These are phyloP conservation scores for Betta splendens DNA, from an alignment of 2,797 vertebrate species.

Conservation along the genomic window DNA sequence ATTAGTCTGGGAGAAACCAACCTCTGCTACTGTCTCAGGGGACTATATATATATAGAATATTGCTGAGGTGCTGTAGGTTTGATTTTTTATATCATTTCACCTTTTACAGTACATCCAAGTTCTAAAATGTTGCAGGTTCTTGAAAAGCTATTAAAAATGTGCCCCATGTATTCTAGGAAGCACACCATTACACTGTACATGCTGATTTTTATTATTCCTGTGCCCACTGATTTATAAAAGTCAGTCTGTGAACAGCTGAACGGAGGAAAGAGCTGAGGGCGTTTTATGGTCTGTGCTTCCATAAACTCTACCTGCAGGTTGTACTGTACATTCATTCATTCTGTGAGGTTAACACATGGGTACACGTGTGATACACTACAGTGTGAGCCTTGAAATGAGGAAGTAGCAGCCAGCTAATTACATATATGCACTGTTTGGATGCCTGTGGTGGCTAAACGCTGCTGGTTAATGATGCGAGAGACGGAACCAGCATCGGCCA, in stretches of 20 bases:
- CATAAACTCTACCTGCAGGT: conserved; percentile 1
- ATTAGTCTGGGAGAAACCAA: conserved; percentile 18
- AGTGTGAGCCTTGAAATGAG: background rate
- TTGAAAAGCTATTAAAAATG: no score
- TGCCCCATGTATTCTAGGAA: no score
- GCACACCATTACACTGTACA: no score
- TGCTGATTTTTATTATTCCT: no score
- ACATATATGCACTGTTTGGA: conserved; percentile 16
- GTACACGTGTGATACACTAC: background rate
- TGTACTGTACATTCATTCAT: background rate
- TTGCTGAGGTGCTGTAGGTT: background rate
- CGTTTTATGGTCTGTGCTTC: background rate
- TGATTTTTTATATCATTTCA: background rate
- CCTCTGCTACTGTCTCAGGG: conserved; percentile 15
- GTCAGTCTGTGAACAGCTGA: background rate
- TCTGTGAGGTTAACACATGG: background rate
- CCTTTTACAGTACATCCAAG: conserved; percentile 1
- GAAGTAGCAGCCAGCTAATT: conserved; percentile 19
- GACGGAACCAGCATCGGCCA: conserved; percentile 29
- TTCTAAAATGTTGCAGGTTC: conserved; percentile 12
- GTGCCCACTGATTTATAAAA: conserved; percentile 8
- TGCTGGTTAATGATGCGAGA: conserved; percentile 42
- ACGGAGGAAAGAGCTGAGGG: background rate
- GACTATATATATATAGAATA: conserved; percentile 12
- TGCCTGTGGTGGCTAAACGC: conserved; percentile 29